phyloP scores from a whole-genome alignment of 2,888 invertebrate species.

The Teleogryllus oceanicus region DNA sequence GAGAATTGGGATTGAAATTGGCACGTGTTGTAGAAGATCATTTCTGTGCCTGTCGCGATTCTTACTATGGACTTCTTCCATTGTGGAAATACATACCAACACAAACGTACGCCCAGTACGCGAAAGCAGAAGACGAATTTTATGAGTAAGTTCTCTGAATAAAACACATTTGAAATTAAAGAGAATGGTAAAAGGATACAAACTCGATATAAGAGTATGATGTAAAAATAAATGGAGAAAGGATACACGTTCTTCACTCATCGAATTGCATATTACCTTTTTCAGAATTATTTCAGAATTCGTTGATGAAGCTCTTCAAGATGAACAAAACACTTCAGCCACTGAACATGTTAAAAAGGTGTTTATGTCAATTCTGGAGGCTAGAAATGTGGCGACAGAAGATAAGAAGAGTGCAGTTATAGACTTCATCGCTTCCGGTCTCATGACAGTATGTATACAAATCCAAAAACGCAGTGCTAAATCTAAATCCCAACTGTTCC shows the following conservation, averaged over 20 bases:
- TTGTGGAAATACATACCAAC: conserved; percentile 78
- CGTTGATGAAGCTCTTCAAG: conserved; percentile 63
- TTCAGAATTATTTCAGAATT: conserved; percentile 66
- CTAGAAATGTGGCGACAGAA: conserved; percentile 67
- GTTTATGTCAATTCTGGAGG: conserved; percentile 69
- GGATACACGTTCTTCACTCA: too few species aligned
- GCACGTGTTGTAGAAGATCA: conserved; percentile 65
- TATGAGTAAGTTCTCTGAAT: conserved; percentile 61
- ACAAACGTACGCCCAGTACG: conserved; percentile 65
- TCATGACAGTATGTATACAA: conserved; percentile 68
- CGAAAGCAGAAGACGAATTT: conserved; percentile 71
- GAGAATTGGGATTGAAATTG: conserved; percentile 29
- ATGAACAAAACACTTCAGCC: conserved; percentile 54
- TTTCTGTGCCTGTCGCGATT: conserved; percentile 74
- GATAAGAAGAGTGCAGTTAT: conserved; percentile 83
- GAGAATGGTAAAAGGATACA: too few species aligned
- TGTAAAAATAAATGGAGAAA: too few species aligned
- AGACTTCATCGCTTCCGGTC: conserved; percentile 83
- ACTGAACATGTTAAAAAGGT: conserved; percentile 64
- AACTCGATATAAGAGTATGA: too few species aligned
- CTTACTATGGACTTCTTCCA: conserved; percentile 71
- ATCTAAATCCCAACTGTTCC: neutral
- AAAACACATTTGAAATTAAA: neutral
- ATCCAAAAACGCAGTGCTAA: neutral
- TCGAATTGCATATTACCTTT: too few species aligned